Evolutionary conservation across 2,797 vertebrate genomes (phyloP).

Genomic region (Salmo trutta): DNA sequence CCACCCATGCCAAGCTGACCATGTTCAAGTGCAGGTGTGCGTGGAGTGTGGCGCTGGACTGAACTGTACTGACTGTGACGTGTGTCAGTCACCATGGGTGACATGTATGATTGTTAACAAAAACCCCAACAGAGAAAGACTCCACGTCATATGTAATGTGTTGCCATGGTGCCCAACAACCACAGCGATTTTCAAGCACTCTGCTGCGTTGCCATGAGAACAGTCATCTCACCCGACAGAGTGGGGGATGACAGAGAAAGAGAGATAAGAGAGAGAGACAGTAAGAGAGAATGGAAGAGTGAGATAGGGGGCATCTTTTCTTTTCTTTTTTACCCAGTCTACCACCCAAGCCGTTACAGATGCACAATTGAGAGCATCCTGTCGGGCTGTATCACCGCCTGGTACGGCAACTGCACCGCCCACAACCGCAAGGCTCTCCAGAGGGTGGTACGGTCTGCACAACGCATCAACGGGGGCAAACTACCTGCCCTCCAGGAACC

Average conservation of each 20-base stretch:
- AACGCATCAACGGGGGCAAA: too few species aligned
- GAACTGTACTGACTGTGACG: not conserved
- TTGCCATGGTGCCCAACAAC: conserved; percentile 80
- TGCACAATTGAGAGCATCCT: too few species aligned
- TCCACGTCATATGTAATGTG: conserved; percentile 62
- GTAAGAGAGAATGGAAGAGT: not conserved
- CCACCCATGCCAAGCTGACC: not conserved
- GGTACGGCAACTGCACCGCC: too few species aligned
- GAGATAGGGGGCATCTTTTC: not conserved
- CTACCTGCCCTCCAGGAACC: too few species aligned
- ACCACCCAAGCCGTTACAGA: conserved; percentile 36
- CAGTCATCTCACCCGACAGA: conserved; percentile 76
- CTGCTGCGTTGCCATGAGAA: conserved; percentile 82
- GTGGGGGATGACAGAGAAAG: conserved; percentile 43
- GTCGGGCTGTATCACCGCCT: too few species aligned
- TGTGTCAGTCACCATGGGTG: not conserved
- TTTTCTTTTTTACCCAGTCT: conserved; percentile 39
- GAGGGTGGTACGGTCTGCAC: too few species aligned
- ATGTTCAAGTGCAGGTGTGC: conserved; percentile 25
- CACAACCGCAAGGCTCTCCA: too few species aligned
- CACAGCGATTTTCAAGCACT: conserved; percentile 80
- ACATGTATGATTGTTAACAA: conserved; percentile 3
- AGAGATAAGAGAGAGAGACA: conserved; percentile 16
- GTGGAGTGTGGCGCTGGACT: conserved; percentile 20
- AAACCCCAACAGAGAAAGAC: conserved; percentile 35